Percentiles rank a stretch among this genome's conserved stretches.
phyloP scores from a whole-genome alignment of 1,140 invertebrate genomes.

The Halesus radiatus region DNA sequence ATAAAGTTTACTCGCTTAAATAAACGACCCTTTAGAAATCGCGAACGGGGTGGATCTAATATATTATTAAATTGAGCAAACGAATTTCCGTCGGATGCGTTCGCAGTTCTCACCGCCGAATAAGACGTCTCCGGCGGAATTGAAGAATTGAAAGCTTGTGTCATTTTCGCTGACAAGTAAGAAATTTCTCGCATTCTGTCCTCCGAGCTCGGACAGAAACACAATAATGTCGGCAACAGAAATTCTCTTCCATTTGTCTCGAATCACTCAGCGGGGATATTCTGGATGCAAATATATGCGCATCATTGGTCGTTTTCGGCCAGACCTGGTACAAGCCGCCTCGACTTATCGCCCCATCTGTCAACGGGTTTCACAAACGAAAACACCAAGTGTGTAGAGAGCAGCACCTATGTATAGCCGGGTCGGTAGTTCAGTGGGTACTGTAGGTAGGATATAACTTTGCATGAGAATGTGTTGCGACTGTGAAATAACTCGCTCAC shows the following conservation, averaged over 20 bases:
- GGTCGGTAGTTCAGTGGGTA: too few relatives aligned
- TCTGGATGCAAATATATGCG: conserved; percentile 43
- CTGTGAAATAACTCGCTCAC: conserved; percentile 14
- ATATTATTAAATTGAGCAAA: background rate
- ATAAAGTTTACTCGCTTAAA: background rate
- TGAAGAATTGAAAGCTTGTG: conserved; percentile 22
- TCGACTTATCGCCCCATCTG: conserved; percentile 39
- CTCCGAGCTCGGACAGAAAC: conserved; percentile 9
- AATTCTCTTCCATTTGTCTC: conserved; percentile 36
- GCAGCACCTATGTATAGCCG: background rate
- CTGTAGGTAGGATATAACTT: background rate
- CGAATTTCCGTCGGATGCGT: background rate
- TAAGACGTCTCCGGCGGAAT: conserved; percentile 15
- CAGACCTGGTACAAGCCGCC: conserved; percentile 25
- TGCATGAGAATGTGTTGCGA: conserved; percentile 7
- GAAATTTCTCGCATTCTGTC: conserved; percentile 32
- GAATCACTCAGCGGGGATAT: conserved; percentile 38
- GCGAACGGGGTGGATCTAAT: conserved; percentile 1
- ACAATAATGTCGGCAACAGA: conserved; percentile 29
- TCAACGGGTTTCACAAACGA: conserved; percentile 32
- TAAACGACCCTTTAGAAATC: background rate
- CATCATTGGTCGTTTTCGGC: conserved; percentile 38
- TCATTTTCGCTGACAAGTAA: conserved; percentile 32
- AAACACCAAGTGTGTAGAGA: conserved; percentile 13
- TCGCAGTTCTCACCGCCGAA: background rate